phyloP scores from a whole-genome alignment of 1,140 invertebrate species.

The Prorops nasuta region DNA sequence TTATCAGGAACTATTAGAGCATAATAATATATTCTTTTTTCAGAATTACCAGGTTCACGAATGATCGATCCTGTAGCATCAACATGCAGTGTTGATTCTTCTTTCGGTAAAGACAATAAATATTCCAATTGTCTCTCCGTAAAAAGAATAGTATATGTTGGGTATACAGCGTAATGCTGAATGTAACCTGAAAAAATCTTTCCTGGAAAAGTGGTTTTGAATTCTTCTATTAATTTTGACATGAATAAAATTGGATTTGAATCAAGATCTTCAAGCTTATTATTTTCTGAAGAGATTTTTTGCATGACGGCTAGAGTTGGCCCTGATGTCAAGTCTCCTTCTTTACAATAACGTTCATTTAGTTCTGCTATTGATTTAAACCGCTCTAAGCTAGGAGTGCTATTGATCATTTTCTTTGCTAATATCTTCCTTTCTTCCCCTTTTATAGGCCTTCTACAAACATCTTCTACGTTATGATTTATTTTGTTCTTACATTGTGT shows the following conservation, averaged over 20 bases:
- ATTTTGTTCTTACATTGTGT: not conserved
- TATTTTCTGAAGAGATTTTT: not conserved
- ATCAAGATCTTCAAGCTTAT: not conserved
- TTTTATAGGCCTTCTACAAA: not conserved
- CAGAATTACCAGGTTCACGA: too few species aligned
- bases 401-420: not conserved
- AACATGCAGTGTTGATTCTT: not conserved
- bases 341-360: not conserved
- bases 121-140: not conserved
- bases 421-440: not conserved
- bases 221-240: not conserved
- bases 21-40: too few species aligned
- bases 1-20: too few species aligned
- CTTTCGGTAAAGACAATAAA: not conserved
- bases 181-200: not conserved
- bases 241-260: not conserved
- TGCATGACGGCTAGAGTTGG: too few species aligned
- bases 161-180: not conserved
- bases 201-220: not conserved
- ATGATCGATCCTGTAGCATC: not conserved
- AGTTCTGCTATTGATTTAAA: not conserved
- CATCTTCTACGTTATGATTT: not conserved
- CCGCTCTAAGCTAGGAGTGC: not conserved
- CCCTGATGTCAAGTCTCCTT: not conserved
- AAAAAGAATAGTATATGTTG: not conserved